Base-by-base conservation (phyloP, 2,888 invertebrate genomes). In the Conops quadrifasciatus region DNA sequence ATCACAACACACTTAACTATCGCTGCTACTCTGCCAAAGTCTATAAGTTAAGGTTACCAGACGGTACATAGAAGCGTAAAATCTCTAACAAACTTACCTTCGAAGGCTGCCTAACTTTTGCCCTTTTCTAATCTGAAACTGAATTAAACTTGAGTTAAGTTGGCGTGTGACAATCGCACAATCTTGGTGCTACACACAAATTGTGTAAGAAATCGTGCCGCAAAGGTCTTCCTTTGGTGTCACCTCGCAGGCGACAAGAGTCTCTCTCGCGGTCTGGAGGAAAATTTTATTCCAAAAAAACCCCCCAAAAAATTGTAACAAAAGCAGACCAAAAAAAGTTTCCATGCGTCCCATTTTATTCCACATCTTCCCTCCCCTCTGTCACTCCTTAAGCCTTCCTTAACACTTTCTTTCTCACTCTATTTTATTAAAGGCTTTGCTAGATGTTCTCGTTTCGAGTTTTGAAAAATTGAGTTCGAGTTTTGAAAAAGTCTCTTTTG, bases 131-230 rank as follows among this genome's bases (percentile, higher is more conserved):
- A 36, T 36, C 9, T 36, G 9, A 36, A 36, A 7, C 36, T 36
- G 9, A 36, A 36, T 36, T 36, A 36, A 36, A 36, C 9, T 9
- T 4, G 9, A 36, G 4, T 36, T 36, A 36, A 36, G 5, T 36
- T 36, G 9, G 9, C 9, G 36, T 36, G 4, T 36, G 36, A 7
- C 36, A 36, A 36, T 36, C 36, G 9, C 5, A 9, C 36, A 36
- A 24, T 16, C 28, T 26, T 24, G 56, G 24, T 49, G 24, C 26
- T 51, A 26, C 24, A 36, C 28, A 56, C 56, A 75, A 74, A 76
- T 78, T 78, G 77, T 84, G 85, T 81, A 85, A 83, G 81, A 84
- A 83, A 83, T 84, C 85, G 83, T 83, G 85, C 82, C 78, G 76
- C 80, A 83, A 83, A 82, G 85, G 84, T 83, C 83, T 83, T 76